Percentiles rank a stretch among this genome's conserved stretches.
Evolutionary conservation across 2,797 vertebrate species (phyloP).

Genomic region (Poecilia velifera): DNA sequence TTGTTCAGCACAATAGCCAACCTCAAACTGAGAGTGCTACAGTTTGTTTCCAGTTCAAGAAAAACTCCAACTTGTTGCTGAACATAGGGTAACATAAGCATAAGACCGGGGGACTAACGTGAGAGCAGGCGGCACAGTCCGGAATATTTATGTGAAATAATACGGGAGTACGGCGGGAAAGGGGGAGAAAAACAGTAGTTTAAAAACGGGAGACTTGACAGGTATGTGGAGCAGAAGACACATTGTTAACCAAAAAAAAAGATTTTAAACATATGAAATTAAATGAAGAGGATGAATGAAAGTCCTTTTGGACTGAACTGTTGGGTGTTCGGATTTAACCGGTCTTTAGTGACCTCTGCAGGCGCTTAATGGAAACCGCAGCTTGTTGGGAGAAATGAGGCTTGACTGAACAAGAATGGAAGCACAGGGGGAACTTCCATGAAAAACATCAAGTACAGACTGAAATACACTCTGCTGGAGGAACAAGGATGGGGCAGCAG

Average conservation of each 20-base stretch:
- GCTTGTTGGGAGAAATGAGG: not conserved
- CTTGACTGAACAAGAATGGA: not conserved
- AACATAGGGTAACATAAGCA: too few species aligned
- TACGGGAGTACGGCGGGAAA: too few species aligned
- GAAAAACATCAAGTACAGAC: not conserved
- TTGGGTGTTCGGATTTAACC: not conserved
- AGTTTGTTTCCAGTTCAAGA: not conserved
- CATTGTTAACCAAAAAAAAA: not conserved
- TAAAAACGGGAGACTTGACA: too few species aligned
- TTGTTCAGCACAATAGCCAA: not conserved
- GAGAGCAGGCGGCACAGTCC: too few species aligned
- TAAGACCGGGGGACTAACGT: too few species aligned
- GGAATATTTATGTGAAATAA: too few species aligned
- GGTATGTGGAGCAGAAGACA: not conserved
- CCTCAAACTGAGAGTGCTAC: not conserved
- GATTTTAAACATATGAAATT: not conserved
- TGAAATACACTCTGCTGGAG: not conserved
- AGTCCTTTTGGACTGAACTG: not conserved
- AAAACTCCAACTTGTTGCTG: constrained; percentile 7
- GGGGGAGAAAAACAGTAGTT: too few species aligned
- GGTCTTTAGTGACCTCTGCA: not conserved
- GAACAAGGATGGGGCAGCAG: not conserved
- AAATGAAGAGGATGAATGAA: not conserved
- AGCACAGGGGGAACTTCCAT: not conserved
- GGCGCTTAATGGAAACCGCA: not conserved